These are phyloP conservation scores for Mormyrus lacerda DNA, from an alignment of 2,113 vertebrate genomes.

Conservation along the genomic window DNA sequence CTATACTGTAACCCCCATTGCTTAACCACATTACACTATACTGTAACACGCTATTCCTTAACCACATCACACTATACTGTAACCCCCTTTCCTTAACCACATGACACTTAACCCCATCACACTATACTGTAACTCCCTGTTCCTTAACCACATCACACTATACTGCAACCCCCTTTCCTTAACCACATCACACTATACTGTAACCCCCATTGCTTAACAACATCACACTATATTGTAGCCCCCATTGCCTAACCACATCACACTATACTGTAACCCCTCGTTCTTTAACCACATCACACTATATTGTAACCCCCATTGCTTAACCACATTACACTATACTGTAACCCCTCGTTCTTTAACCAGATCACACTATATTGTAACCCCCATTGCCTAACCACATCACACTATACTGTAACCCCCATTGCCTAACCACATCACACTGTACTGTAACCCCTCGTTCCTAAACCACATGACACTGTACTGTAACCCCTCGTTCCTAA, in stretches of 20 bases:
- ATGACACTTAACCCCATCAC: too few species aligned
- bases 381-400: background rate
- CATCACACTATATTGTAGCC: background rate
- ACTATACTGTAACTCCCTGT: too few species aligned
- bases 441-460: background rate
- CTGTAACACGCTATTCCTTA: too few species aligned
- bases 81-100: too few species aligned
- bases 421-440: background rate
- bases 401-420: background rate
- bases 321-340: background rate
- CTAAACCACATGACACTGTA: background rate
- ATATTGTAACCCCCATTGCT: background rate
- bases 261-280: background rate
- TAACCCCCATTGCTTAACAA: too few species aligned
- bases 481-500: background rate
- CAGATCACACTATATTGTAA: background rate
- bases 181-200: too few species aligned
- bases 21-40: too few species aligned
- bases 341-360: background rate
- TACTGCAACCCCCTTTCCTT: too few species aligned
- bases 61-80: too few species aligned
- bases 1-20: too few species aligned
- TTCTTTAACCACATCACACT: background rate
- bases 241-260: background rate
- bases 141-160: too few species aligned